These are phyloP conservation scores for Menura novaehollandiae DNA, from an alignment of 2,113 vertebrate genomes.

Conservation along the genomic window DNA sequence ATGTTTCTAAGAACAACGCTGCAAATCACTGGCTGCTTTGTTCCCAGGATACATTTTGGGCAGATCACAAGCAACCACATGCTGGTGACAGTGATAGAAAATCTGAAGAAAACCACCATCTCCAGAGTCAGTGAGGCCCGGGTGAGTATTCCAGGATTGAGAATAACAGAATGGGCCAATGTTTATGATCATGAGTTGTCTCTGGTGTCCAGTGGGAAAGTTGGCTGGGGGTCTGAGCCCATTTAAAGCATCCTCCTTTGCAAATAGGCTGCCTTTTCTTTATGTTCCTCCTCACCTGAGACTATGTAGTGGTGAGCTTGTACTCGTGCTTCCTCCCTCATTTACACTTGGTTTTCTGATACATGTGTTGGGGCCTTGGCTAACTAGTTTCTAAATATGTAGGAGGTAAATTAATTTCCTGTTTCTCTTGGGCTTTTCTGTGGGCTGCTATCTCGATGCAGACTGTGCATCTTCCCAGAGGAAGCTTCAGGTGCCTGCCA, in stretches of 20 bases:
- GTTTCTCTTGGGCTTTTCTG: background rate
- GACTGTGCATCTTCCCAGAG: background rate
- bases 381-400: background rate
- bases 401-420: background rate
- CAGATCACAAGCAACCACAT: constrained; percentile 93
- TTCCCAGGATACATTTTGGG: constrained; percentile 90
- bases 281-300: background rate
- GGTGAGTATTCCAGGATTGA: constrained; percentile 70
- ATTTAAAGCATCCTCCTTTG: background rate
- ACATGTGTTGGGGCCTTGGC: background rate
- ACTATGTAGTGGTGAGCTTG: background rate
- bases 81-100: constrained; percentile 88
- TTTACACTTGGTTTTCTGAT: background rate
- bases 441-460: background rate
- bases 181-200: background rate
- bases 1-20: background rate
- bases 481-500: background rate
- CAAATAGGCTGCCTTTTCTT: background rate
- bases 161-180: background rate
- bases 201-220: background rate
- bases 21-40: background rate
- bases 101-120: constrained; percentile 86
- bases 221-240: background rate
- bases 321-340: background rate
- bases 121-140: constrained; percentile 85